Percentiles rank a stretch among this genome's conserved stretches.
Evolutionary conservation across 2,113 vertebrate genomes (phyloP).

Genomic region (Clarias magur): DNA sequence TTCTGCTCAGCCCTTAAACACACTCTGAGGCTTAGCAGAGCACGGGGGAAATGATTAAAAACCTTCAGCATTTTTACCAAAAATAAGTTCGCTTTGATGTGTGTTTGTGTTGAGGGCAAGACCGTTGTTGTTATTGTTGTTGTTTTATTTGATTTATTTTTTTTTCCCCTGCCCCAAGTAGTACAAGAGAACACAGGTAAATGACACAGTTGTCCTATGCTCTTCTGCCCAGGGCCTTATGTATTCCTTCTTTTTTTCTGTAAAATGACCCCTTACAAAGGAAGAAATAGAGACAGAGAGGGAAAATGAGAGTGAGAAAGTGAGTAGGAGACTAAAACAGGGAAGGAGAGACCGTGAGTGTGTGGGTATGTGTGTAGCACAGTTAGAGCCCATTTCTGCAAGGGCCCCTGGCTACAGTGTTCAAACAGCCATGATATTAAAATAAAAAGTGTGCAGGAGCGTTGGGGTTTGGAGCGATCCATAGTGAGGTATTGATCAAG

Average conservation of each 20-base stretch:
- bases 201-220: conserved; percentile 75
- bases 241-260: conserved; percentile 66
- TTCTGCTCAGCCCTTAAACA: conserved; percentile 25
- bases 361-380: conserved; percentile 33
- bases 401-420: conserved; percentile 72
- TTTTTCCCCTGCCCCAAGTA: conserved; percentile 23
- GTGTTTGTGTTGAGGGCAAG: conserved; percentile 70
- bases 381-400: conserved; percentile 49
- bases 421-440: conserved; percentile 80
- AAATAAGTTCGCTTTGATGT: conserved; percentile 75
- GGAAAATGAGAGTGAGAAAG: not conserved
- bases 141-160: conserved; percentile 21
- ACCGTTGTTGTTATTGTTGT: conserved; percentile 22
- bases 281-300: conserved; percentile 32
- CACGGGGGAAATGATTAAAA: conserved; percentile 68
- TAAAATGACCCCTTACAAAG: conserved; percentile 64
- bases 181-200: conserved; percentile 71
- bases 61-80: conserved; percentile 65
- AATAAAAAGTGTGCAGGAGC: conserved; percentile 71
- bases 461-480: conserved; percentile 71
- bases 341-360: conserved; percentile 1
- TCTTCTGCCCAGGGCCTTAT: conserved; percentile 71
- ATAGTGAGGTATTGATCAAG: conserved; percentile 78
- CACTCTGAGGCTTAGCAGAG: conserved; percentile 55
- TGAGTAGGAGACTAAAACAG: not conserved